These are phyloP conservation scores for Seira musarum DNA, from an alignment of 2,888 invertebrate species.

Conservation along the genomic window DNA sequence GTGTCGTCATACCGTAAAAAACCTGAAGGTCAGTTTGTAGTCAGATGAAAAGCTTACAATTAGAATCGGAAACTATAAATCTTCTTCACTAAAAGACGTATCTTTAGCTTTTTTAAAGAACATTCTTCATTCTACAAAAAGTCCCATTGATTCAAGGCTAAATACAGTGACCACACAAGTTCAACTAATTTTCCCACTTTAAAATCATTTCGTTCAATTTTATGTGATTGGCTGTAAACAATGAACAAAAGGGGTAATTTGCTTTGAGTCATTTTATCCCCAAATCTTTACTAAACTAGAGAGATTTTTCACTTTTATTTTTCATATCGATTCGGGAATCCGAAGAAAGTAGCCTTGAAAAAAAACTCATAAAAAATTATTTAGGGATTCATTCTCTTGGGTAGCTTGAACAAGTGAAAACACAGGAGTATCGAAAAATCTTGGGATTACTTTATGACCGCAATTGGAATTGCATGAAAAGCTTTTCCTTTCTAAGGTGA, in stretches of 20 bases:
- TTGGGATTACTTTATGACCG: neutral
- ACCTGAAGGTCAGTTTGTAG: neutral
- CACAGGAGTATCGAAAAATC: neutral
- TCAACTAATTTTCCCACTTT: neutral
- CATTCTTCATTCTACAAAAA: too few relatives aligned
- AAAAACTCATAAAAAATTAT: slow-evolving; percentile 1
- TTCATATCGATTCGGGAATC: neutral
- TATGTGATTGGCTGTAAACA: slow-evolving; percentile 1
- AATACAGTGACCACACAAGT: neutral
- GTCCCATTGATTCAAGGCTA: neutral
- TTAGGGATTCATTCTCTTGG: neutral
- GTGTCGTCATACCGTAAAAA: neutral
- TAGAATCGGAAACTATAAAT: too few relatives aligned
- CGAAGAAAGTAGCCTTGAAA: slow-evolving; percentile 11
- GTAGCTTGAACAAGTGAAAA: neutral
- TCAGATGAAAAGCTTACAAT: neutral
- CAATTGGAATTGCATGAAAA: neutral
- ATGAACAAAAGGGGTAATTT: slow-evolving; percentile 1
- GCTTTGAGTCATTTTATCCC: neutral
- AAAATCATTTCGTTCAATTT: neutral
- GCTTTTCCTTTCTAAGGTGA: slow-evolving; percentile 8
- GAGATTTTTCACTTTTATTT: too few relatives aligned
- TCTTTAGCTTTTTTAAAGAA: too few relatives aligned
- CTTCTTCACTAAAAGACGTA: too few relatives aligned
- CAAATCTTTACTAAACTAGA: neutral